Base-by-base conservation (phyloP, 1,140 invertebrate genomes). In the Globodera ellingtonae region DNA sequence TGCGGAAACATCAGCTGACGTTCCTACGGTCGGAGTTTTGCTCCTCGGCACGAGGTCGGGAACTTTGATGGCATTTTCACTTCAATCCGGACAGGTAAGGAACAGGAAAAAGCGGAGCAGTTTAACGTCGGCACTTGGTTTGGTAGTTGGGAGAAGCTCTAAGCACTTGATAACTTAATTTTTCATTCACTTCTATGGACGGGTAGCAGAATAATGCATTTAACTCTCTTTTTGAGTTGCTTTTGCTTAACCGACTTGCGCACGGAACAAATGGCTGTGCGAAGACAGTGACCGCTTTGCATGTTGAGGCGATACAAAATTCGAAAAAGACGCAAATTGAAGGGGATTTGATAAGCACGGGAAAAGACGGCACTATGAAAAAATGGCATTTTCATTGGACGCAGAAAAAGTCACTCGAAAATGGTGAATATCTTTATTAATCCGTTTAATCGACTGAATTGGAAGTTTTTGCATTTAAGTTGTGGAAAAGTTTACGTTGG, bases 31-130 rank as follows among this genome's bases (percentile, higher is more conserved):
- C 10, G 73, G 48, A 6, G 67, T 75, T 48, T 21, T 75, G 0
- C 52, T 75, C n/a, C 48, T 75, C 21, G 73, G 73, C 10, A 75
- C 73, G 18, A 47, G 73, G 18, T 75, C 73, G 18, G 73, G 73
- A 4, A 66, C 47, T 65, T 35, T 75, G 8, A 21, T 75, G 47
- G 52, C 18, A 48, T 75, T 52, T 13, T 75, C 73, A 47, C 9
- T 35, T 18, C 67, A 70, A 10, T 70, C 67, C 56, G 56, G 56
- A 18, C 10, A n/a, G 56, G 56, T 59, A 0, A 35, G 35, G 56
- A 18, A 59, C 56, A 15, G 35, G 35, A 35, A 2, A 35, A 35
- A 35, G 35, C 35, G 35, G 35, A 35, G 35, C 1, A 35, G 1
- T 35, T 35, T 2, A 35, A 35, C 1, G 35, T 35, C 2, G 35